Base-by-base conservation (phyloP, 1,140 invertebrate genomes). In the Drosophila grimshawi region DNA sequence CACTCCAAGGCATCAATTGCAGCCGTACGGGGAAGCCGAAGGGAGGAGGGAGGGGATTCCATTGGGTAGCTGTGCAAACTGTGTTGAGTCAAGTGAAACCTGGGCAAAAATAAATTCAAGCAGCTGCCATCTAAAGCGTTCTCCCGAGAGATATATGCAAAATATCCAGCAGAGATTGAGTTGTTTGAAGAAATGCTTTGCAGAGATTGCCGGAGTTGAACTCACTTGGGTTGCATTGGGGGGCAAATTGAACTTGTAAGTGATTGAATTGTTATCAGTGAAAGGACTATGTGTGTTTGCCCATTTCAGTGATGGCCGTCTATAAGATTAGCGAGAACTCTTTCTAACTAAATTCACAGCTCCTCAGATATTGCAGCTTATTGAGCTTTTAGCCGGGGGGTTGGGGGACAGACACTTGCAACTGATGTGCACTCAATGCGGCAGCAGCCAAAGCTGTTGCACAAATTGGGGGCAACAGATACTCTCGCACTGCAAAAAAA, bases 261-360 rank as follows among this genome's bases (percentile, higher is more conserved):
- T 86, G 83, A 86, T 88, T 86, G 83, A 88, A 88, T 86, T 88
- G 82, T 82, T 80, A 88, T 73, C 83, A 73, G 61, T 61, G 76
- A 82, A 61, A 73, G 53, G 71, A 71, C 86, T 86, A 86, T 85
- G 76, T 82, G 55, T 85, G 76, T 82, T 59, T 71, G 64, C 39
- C 64, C 52, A 85, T 86, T 85, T 74, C 57, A 63, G 80, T 80
- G 68, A 66, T 57, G 55, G 11, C 11, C 35, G 10, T n/a, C 37
- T 27, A 46, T 52, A 53, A 51, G 30, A 39, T 65, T 8, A 30
- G 37, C 33, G 33, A 49, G 32, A 52, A 59, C 63, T 56, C 19
- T 55, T 46, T n/a, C 29, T 19, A 35, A 43, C 27, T 57, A 2
- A 33, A 8, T 43, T n/a, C n/a, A 30, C 29, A 4, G 27, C 5